Base-by-base conservation (phyloP, 1,140 invertebrate species). In the Eciton burchellii region DNA sequence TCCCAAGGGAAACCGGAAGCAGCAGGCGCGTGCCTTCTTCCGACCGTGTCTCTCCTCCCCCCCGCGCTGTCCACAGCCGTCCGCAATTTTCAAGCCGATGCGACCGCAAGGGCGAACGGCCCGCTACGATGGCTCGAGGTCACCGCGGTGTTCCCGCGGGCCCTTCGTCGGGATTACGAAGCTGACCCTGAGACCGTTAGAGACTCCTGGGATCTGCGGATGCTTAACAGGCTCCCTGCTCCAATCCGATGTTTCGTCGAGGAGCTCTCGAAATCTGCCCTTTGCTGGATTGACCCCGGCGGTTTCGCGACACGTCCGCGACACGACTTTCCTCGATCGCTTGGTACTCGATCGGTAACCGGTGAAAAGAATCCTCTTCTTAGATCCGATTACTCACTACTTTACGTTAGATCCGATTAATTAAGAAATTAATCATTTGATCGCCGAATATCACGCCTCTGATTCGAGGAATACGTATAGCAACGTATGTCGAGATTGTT, bases 11-110 rank as follows among this genome's bases (percentile, higher is more conserved):
- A 8, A 21, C 19, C 26, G 26, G 6, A 59, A 73, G 14, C 26
- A 73, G 14, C 26, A 66, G 45, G 24, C 29, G 68, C 47, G 14
- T 68, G 2, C 26, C 26, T 66, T 77, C 62, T 77, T 56, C 43
- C 43, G 68, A 16, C 41, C 49, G 16, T 21, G 21, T 59, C 54
- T 66, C 66, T 54, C 24, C 9, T 16, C 43, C n/a, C 19, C 29
- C 41, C n/a, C 21, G 49, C 62, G 47, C 19, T 14, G 47, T 19
- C 19, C 19, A 4, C 29, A 68, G 35, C 26, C 68, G 29, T 43
- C 49, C 35, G 47, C 35, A 77, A 68, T 77, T 77, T 77, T 68
- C 47, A 68, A 68, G 21, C 29, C n/a, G 35, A 77, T 66, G 47
- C 6, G 16, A 68, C 21, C 73, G 14, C 62, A 68, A 56, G 14